These are phyloP conservation scores for Lophius piscatorius DNA, from an alignment of 2,113 vertebrate species.

Conservation along the genomic window DNA sequence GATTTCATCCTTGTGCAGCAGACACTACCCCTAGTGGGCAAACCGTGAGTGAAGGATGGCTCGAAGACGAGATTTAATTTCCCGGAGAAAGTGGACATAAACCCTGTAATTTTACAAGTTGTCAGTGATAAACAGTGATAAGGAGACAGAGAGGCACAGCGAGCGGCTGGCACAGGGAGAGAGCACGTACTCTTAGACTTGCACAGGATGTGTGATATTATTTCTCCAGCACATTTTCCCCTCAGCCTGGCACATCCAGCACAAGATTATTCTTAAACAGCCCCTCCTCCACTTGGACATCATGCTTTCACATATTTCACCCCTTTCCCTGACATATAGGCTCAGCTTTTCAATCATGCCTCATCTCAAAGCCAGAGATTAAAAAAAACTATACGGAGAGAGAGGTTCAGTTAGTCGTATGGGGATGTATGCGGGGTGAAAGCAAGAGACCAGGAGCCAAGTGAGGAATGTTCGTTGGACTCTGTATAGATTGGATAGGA, in stretches of 20 bases:
- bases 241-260: constrained; percentile 37
- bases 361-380: constrained; percentile 14
- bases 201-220: constrained; percentile 32
- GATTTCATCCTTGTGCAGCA: constrained; percentile 52
- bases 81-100: constrained; percentile 1
- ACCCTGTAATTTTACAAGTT: constrained; percentile 19
- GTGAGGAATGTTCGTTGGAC: constrained; percentile 28
- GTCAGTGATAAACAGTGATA: constrained; percentile 15
- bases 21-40: constrained; percentile 68
- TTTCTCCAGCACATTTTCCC: constrained; percentile 30
- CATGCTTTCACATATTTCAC: constrained; percentile 41
- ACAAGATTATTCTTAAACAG: constrained; percentile 47
- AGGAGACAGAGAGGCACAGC: background rate
- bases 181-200: too few relatives aligned
- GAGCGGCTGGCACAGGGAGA: background rate
- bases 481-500: constrained; percentile 25
- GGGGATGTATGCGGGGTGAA: constrained; percentile 23
- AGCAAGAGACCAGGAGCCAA: constrained; percentile 20
- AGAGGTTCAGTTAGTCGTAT: background rate
- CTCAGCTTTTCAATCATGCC: constrained; percentile 43
- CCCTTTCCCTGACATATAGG: constrained; percentile 20
- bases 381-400: background rate
- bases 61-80: constrained; percentile 3
- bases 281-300: constrained; percentile 30
- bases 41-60: background rate